Conservation (phyloP, 2,797 vertebrate genomes). For the Bufotes viridis region DNA sequence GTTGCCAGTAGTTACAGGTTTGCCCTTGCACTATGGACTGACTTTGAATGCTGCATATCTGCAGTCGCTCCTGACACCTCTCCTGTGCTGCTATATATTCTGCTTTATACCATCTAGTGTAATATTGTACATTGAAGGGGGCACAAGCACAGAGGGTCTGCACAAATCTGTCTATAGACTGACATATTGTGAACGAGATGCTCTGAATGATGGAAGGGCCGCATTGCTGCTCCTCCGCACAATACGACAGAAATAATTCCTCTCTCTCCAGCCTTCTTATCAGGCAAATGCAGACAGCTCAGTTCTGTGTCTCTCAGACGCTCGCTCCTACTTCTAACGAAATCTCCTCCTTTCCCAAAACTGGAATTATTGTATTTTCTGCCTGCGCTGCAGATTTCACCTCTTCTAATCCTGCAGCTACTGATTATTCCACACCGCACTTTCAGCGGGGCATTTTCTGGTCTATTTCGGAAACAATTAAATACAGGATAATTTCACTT, state of each 20-base stretch:
- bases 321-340: slow-evolving; percentile 26
- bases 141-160: slow-evolving; percentile 2
- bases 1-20: neutral
- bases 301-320: slow-evolving; percentile 15
- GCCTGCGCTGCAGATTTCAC: slow-evolving; percentile 32
- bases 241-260: slow-evolving; percentile 33
- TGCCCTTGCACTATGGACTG: neutral
- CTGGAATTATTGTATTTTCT: slow-evolving; percentile 50
- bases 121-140: slow-evolving; percentile 20
- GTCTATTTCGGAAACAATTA: slow-evolving; percentile 38
- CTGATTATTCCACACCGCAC: slow-evolving; percentile 39
- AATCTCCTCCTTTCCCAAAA: slow-evolving; percentile 43
- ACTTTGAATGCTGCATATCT: slow-evolving; percentile 4
- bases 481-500: slow-evolving; percentile 27
- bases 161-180: slow-evolving; percentile 14
- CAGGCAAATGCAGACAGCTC: slow-evolving; percentile 46
- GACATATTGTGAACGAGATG: slow-evolving; percentile 16
- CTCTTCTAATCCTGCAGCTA: slow-evolving; percentile 33
- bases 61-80: neutral
- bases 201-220: slow-evolving; percentile 31
- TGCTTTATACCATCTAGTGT: neutral
- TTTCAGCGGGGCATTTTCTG: slow-evolving; percentile 7
- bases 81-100: neutral
- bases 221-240: slow-evolving; percentile 35
- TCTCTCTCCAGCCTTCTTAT: slow-evolving; percentile 47